Base-by-base conservation (phyloP, 2,113 vertebrate species). In the Crotalus tigris region DNA sequence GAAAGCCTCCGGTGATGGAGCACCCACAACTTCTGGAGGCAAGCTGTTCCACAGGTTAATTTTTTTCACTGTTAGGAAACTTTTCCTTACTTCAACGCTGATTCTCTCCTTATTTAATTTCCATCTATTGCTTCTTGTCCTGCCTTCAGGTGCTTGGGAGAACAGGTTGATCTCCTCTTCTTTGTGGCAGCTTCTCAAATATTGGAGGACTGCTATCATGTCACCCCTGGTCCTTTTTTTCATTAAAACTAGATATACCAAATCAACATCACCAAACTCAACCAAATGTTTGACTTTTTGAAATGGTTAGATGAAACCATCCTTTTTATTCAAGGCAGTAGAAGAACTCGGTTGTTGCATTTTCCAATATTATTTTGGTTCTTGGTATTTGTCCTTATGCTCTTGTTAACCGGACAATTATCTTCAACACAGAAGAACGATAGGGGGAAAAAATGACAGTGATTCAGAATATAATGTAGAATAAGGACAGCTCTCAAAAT, bases 141-240 rank as follows among this genome's bases (percentile, higher is more conserved):
- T 51, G 49, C 49, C 49, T 51, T 51, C 10, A 1, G 26, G 24
- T 1, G 61, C 26, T 64, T 64, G 13, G 61, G 4, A n/a, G 26
- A 64, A 64, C 1, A 64, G 26, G 0, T 29, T 64, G 61, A 64
- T 1, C 0, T 1, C 10, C 26, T 5, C 26, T 13, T 13, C 26
- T n/a, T 13, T n/a, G 26, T 1, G 23, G 23, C 58, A 24, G 58
- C 58, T 23, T 4, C 23, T 64, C 0, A 64, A 4, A 64, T n/a
- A 64, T n/a, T n/a, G 61, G 61, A 13, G n/a, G 7, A 29, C 10
- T 29, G 59, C 24, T 61, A 61, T 10, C 26, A 2, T 64, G 61
- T n/a, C 61, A 64, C 11, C 26, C 11, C 26, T 59, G 12, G 11
- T 64, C 61, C 61, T 64, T 64, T 29, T 29, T n/a, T 13, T n/a